A percentile compares a stretch with the other conserved stretches of the same genome.
Conservation (phyloP, 2,797 vertebrate species). For the Lagocephalus sceleratus region DNA sequence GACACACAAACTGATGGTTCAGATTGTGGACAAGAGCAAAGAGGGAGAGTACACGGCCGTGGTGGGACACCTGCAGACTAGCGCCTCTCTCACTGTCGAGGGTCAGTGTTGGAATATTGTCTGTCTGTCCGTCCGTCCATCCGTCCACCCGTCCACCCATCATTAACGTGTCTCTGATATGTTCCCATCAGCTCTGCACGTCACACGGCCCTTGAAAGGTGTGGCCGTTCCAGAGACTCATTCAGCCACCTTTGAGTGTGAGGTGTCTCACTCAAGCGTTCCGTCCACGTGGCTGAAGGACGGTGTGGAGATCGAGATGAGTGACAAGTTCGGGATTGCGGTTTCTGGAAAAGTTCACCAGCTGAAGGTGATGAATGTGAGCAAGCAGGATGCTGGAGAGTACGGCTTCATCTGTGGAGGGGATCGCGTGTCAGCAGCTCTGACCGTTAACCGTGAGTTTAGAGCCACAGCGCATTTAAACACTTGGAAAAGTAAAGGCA, state of each 20-base stretch:
- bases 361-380: constrained; percentile 90
- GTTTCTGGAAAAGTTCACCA: constrained; percentile 95
- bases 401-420: constrained; percentile 94
- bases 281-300: constrained; percentile 91
- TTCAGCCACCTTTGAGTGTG: constrained; percentile 89
- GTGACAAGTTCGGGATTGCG: constrained; percentile 91
- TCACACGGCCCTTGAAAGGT: constrained; percentile 84
- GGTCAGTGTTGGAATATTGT: constrained; percentile 68
- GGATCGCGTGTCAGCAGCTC: constrained; percentile 85
- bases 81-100: constrained; percentile 87
- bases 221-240: constrained; percentile 90
- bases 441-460: constrained; percentile 89
- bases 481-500: no score
- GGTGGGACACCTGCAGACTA: constrained; percentile 89
- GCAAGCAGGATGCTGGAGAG: constrained; percentile 87
- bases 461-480: no score
- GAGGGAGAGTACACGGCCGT: constrained; percentile 89
- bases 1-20: constrained; percentile 88
- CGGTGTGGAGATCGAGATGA: constrained; percentile 95
- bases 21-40: constrained; percentile 80
- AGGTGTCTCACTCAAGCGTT: constrained; percentile 96
- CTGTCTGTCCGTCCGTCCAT: neutral
- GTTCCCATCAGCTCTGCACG: constrained; percentile 78
- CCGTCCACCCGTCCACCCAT: neutral
- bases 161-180: neutral